A percentile compares a stretch with the other conserved stretches of the same genome.
Evolutionary conservation across 2,888 invertebrate species (phyloP).

Genomic region (Morpho helenor): DNA sequence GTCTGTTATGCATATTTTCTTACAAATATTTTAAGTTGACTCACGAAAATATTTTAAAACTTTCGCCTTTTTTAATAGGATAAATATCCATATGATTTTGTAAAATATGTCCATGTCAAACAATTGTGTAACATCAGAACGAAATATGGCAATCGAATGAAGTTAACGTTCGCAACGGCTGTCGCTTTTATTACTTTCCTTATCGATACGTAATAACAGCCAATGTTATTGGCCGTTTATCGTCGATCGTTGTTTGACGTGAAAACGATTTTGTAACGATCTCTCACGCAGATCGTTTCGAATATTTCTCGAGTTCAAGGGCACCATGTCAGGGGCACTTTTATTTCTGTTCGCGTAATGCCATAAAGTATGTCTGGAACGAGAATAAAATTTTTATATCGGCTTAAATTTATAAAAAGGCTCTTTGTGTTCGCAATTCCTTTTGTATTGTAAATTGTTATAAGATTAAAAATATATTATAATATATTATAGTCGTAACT

Average conservation of each 20-base stretch:
- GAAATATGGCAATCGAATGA: constrained; percentile 1
- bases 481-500: too few relatives aligned
- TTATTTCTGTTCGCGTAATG: constrained; percentile 10
- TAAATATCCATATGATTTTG: too few relatives aligned
- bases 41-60: too few relatives aligned
- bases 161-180: constrained; percentile 1
- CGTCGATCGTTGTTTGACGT: constrained; percentile 40
- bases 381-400: background rate
- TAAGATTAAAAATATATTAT: too few relatives aligned
- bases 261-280: constrained; percentile 49
- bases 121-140: too few relatives aligned
- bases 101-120: too few relatives aligned
- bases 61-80: too few relatives aligned
- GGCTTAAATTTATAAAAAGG: background rate
- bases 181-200: background rate
- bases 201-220: constrained; percentile 30
- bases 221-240: constrained; percentile 38
- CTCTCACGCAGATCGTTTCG: constrained; percentile 38
- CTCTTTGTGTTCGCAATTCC: background rate
- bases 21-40: too few relatives aligned
- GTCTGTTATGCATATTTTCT: too few relatives aligned
- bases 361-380: constrained; percentile 5
- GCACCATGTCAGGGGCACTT: constrained; percentile 38
- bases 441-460: background rate
- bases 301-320: constrained; percentile 39